These are phyloP conservation scores for Maccullochella peelii DNA, from an alignment of 2,113 vertebrate genomes.

Conservation along the genomic window DNA sequence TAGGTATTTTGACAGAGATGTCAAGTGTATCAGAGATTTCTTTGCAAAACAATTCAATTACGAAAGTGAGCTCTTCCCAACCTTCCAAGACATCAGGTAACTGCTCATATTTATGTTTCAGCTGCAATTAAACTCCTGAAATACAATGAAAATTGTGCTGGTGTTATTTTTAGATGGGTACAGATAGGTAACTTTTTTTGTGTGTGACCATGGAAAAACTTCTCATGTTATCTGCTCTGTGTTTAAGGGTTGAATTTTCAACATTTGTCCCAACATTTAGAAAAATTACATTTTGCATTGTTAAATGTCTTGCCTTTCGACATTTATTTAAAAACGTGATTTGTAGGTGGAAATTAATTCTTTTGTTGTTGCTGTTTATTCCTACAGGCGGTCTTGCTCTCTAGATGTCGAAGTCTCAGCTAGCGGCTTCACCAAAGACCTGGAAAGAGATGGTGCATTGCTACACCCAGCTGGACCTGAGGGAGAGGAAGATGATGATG, in stretches of 20 bases:
- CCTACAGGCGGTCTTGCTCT: slow-evolving; percentile 85
- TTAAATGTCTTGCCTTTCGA: not conserved
- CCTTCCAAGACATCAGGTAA: slow-evolving; percentile 93
- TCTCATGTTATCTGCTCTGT: not conserved
- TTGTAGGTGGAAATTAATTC: not conserved
- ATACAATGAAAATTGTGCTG: not conserved
- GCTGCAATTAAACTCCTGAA: not conserved
- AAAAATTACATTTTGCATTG: not conserved
- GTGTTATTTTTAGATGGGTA: not conserved
- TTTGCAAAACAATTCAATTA: slow-evolving; percentile 92
- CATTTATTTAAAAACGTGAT: not conserved
- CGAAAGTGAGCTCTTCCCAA: slow-evolving; percentile 95
- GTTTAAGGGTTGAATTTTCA: too few relatives aligned
- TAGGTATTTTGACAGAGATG: slow-evolving; percentile 98
- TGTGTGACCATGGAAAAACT: too few relatives aligned
- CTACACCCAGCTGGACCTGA: slow-evolving; percentile 86
- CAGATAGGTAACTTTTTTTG: too few relatives aligned
- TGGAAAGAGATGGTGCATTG: slow-evolving; percentile 87
- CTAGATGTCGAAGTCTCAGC: slow-evolving; percentile 93
- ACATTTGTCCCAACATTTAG: not conserved
- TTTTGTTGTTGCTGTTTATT: slow-evolving; percentile 7
- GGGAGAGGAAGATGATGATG: slow-evolving; percentile 61
- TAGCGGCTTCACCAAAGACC: slow-evolving; percentile 92
- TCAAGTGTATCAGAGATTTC: slow-evolving; percentile 94
- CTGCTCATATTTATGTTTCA: slow-evolving; percentile 29